phyloP scores from a whole-genome alignment of 1,140 invertebrate species.

The Drosophila tani region DNA sequence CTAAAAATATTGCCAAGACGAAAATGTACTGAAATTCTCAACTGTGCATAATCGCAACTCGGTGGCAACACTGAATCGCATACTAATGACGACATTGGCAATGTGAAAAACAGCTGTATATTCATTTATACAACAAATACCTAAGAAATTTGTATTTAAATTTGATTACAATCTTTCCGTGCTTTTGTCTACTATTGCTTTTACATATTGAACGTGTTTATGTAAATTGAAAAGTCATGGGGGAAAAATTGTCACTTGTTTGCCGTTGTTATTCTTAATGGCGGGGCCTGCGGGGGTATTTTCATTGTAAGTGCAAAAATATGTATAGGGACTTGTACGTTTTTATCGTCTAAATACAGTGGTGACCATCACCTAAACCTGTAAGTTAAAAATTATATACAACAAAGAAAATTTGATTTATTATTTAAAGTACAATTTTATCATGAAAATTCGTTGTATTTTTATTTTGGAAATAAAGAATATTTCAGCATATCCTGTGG shows the following conservation, averaged over 20 bases:
- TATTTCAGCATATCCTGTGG: not conserved
- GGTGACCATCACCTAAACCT: too few relatives aligned
- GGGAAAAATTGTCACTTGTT: constrained; percentile 10
- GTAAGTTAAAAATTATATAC: not conserved
- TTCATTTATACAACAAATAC: too few relatives aligned
- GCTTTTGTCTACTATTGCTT: not conserved
- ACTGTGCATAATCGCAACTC: not conserved
- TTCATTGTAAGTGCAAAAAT: constrained; percentile 20
- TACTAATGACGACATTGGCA: not conserved
- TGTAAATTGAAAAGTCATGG: constrained; percentile 24
- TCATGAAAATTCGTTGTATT: not conserved
- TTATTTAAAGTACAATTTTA: not conserved
- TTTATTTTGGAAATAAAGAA: too few relatives aligned
- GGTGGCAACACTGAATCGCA: too few relatives aligned
- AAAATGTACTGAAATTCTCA: not conserved
- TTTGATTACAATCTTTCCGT: constrained; percentile 6
- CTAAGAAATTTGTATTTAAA: not conserved
- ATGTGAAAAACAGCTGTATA: not conserved
- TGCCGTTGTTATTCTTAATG: constrained; percentile 5
- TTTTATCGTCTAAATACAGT: constrained; percentile 7
- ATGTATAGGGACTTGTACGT: constrained; percentile 11
- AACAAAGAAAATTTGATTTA: not conserved
- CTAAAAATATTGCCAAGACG: too few relatives aligned
- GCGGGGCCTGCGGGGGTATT: not conserved
- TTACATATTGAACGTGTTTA: constrained; percentile 20